Percentiles rank a stretch among this genome's conserved stretches.
Evolutionary conservation across 2,888 invertebrate genomes (phyloP).

Genomic region (Trichopria drosophilae): DNA sequence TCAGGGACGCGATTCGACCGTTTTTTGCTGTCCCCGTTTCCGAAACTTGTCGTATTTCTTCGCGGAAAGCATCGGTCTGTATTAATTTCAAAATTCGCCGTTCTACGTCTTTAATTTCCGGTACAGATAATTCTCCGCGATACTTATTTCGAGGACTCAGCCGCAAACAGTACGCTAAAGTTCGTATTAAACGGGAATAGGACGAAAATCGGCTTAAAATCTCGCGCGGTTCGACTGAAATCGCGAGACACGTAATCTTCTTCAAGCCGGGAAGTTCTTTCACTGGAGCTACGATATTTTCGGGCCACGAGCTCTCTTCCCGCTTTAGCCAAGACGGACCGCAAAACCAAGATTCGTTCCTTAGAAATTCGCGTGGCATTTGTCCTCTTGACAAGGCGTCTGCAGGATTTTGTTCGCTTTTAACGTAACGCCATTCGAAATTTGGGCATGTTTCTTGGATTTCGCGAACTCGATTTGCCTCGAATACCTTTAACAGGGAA

Average conservation of each 20-base stretch:
- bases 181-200: background rate
- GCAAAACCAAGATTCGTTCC: conserved; percentile 18
- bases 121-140: too few species aligned
- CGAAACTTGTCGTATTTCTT: too few species aligned
- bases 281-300: background rate
- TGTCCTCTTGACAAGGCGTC: conserved; percentile 31
- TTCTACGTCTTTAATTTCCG: too few species aligned
- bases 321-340: conserved; percentile 26
- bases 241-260: background rate
- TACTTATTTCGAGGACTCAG: too few species aligned
- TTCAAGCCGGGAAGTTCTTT: background rate
- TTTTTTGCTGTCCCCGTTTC: too few species aligned
- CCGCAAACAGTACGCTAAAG: too few species aligned
- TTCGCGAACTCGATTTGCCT: too few species aligned
- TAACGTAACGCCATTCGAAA: conserved; percentile 32
- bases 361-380: conserved; percentile 18
- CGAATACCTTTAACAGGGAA: conserved; percentile 12
- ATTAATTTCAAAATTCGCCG: too few species aligned
- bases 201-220: background rate
- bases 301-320: too few species aligned
- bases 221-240: background rate
- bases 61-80: too few species aligned
- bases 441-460: too few species aligned
- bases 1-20: conserved; percentile 26
- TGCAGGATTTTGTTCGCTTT: conserved; percentile 33